These are phyloP conservation scores for Alviniconcha marisindica DNA, from an alignment of 1,140 invertebrate species.

Conservation along the genomic window DNA sequence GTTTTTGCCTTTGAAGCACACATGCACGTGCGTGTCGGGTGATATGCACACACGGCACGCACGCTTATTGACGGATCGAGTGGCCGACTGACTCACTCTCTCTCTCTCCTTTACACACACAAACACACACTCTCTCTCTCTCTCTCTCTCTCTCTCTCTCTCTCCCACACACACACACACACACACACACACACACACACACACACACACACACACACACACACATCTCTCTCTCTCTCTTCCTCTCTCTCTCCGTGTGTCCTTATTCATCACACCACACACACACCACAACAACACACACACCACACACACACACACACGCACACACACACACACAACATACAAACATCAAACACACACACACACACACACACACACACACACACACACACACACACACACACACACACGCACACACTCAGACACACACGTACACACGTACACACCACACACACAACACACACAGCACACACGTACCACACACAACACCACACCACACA, in stretches of 20 bases:
- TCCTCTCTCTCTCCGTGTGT: not conserved
- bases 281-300: not conserved
- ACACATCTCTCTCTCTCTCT: not conserved
- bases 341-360: not conserved
- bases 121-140: not conserved
- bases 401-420: not conserved
- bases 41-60: too few species aligned
- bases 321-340: not conserved
- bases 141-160: conserved; percentile 14
- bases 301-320: not conserved
- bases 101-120: not conserved
- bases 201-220: too few species aligned
- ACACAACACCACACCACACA: too few species aligned
- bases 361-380: not conserved
- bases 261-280: not conserved
- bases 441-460: not conserved
- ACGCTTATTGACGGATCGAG: too few species aligned
- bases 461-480: too few species aligned
- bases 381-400: not conserved
- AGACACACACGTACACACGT: not conserved
- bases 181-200: not conserved
- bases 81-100: not conserved
- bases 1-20: not conserved
- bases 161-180: not conserved
- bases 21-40: too few species aligned